These are phyloP conservation scores for Cryptophagus acutangulus DNA, from an alignment of 2,888 invertebrate species.

Conservation along the genomic window DNA sequence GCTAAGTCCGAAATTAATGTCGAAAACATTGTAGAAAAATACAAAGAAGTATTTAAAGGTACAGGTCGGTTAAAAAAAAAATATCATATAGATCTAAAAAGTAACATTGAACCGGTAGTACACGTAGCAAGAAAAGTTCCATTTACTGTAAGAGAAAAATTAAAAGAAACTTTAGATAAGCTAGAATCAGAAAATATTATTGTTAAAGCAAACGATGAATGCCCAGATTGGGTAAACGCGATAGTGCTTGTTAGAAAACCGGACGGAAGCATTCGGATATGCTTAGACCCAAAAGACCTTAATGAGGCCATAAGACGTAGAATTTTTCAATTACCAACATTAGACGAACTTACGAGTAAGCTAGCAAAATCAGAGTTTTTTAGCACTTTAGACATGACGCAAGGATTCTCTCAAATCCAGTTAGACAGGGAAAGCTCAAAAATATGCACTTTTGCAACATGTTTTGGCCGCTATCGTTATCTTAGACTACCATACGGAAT, in stretches of 20 bases:
- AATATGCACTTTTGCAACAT: slow-evolving; percentile 6
- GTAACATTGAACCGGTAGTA: too few species aligned
- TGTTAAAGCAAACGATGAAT: too few species aligned
- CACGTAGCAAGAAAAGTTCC: too few species aligned
- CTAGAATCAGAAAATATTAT: too few species aligned
- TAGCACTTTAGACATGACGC: slow-evolving; percentile 20
- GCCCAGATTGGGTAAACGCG: slow-evolving; percentile 26
- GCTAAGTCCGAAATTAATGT: too few species aligned
- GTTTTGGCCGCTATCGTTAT: slow-evolving; percentile 4
- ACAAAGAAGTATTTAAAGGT: too few species aligned
- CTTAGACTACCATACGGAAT: slow-evolving; percentile 6
- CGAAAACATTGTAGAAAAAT: too few species aligned
- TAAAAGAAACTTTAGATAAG: too few species aligned
- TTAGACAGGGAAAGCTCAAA: slow-evolving; percentile 17
- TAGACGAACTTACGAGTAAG: slow-evolving; percentile 21
- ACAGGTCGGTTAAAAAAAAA: too few species aligned
- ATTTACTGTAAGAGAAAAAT: too few species aligned
- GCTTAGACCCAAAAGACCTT: slow-evolving; percentile 20
- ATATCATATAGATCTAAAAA: too few species aligned
- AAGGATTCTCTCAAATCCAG: slow-evolving; percentile 25
- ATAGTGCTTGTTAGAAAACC: slow-evolving; percentile 23
- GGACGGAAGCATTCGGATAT: slow-evolving; percentile 19
- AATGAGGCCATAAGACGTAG: slow-evolving; percentile 16
- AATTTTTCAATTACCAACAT: slow-evolving; percentile 13
- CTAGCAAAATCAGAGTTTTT: slow-evolving; percentile 16